Evolutionary conservation across 2,888 invertebrate genomes (phyloP).

Genomic region (Latrodectus hesperus): DNA sequence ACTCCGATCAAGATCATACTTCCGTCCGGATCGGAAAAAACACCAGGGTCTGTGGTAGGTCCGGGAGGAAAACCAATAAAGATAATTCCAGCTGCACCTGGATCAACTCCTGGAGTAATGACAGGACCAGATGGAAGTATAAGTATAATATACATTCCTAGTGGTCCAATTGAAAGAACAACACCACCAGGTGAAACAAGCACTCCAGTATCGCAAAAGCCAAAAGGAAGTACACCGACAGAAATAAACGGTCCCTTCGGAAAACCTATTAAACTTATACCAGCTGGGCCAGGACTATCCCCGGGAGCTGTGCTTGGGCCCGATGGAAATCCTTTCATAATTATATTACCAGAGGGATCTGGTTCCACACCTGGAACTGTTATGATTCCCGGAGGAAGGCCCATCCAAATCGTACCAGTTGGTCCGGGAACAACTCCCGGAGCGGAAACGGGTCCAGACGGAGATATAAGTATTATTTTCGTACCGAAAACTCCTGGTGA

Average conservation of each 20-base stretch:
- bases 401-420: not conserved
- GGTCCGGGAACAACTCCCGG: not conserved
- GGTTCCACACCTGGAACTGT: not conserved
- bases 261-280: too few species aligned
- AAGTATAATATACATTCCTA: not conserved
- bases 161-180: too few species aligned
- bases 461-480: not conserved
- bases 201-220: too few species aligned
- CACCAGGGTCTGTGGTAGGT: not conserved
- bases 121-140: constrained; percentile 3
- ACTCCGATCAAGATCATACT: not conserved
- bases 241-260: too few species aligned
- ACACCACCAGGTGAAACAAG: too few species aligned
- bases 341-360: not conserved
- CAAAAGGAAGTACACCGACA: too few species aligned
- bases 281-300: too few species aligned
- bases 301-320: not conserved
- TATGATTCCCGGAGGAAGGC: not conserved
- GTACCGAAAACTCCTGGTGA: not conserved
- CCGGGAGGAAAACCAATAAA: constrained; percentile 1
- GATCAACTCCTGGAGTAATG: not conserved
- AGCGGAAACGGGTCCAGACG: not conserved
- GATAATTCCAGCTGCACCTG: not conserved
- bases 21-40: constrained; percentile 10
- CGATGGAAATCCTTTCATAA: not conserved